These are phyloP conservation scores for Pollenia labialis DNA, from an alignment of 2,888 invertebrate genomes.

Conservation along the genomic window DNA sequence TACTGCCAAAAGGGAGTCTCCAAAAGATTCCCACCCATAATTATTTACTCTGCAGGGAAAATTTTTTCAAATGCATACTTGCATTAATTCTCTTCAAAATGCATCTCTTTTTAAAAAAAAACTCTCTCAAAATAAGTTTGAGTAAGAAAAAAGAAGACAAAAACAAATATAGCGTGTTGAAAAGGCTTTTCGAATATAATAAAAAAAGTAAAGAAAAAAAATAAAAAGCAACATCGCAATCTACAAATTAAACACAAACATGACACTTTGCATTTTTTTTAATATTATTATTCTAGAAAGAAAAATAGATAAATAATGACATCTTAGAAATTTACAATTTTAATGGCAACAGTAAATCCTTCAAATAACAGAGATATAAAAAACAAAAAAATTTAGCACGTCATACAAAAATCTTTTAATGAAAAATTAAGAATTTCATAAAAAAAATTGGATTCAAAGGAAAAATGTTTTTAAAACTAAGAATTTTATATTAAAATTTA, in stretches of 20 bases:
- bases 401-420: no score
- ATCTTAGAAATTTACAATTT: conserved; percentile 5
- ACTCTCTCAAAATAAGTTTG: conserved; percentile 7
- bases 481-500: no score
- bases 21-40: neutral
- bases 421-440: no score
- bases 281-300: conserved; percentile 25
- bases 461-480: no score
- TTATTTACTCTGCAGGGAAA: neutral
- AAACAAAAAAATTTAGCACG: no score
- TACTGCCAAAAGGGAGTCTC: neutral
- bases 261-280: conserved; percentile 22
- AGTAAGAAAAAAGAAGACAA: conserved; percentile 17
- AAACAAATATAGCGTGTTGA: conserved; percentile 54
- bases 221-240: conserved; percentile 25
- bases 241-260: conserved; percentile 34
- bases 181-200: conserved; percentile 30
- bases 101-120: conserved; percentile 8
- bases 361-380: neutral
- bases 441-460: no score
- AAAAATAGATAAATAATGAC: conserved; percentile 29
- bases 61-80: conserved; percentile 4
- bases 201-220: neutral
- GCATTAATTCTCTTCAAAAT: conserved; percentile 40
- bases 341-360: neutral